Conservation (phyloP, 2,888 invertebrate genomes). For the Andricus quercusramuli region DNA sequence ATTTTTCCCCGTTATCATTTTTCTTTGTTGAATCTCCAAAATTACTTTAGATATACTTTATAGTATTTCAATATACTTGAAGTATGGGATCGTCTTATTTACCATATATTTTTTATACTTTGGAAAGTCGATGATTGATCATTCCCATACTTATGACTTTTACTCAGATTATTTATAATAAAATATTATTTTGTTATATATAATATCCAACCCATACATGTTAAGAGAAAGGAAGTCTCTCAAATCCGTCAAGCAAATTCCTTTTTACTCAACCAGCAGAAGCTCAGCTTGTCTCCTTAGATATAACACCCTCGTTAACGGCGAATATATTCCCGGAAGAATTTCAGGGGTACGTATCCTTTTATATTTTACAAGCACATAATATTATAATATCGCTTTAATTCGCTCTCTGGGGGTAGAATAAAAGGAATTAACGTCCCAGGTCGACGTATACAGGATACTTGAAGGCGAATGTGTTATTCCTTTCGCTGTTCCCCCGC, state of each 20-base stretch:
- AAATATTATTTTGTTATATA: neutral
- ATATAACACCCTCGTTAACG: neutral
- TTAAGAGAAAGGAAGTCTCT: neutral
- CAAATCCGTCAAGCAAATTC: neutral
- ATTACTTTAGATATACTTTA: no score
- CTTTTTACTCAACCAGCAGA: neutral
- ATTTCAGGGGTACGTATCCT: constrained; percentile 1
- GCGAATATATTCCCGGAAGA: neutral
- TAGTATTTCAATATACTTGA: no score
- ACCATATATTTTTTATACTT: no score
- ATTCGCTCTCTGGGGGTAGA: neutral
- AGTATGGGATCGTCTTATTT: no score
- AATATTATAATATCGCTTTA: constrained; percentile 12
- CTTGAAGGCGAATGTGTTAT: constrained; percentile 23
- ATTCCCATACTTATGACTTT: no score
- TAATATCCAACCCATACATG: neutral
- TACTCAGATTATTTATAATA: neutral
- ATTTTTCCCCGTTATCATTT: no score
- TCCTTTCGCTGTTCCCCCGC: neutral
- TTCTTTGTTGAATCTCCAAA: no score
- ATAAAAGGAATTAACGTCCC: neutral
- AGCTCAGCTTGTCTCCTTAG: neutral
- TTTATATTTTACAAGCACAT: neutral
- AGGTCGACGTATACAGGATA: constrained; percentile 6
- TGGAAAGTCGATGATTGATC: no score